These are phyloP conservation scores for Lasioglossum malachurum DNA, from an alignment of 2,888 invertebrate genomes.

Conservation along the genomic window DNA sequence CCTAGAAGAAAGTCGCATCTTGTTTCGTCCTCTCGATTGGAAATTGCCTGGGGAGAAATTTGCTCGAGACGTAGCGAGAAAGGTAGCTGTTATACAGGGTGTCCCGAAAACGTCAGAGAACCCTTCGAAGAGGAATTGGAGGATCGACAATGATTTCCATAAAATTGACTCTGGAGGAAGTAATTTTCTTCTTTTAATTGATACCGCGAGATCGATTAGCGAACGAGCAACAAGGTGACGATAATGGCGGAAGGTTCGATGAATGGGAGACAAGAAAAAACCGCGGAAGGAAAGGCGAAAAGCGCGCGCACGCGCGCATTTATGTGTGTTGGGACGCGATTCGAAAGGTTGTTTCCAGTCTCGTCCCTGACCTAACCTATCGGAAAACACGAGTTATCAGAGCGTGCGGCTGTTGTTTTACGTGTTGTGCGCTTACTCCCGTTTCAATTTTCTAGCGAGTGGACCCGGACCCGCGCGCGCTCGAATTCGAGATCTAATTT, in stretches of 20 bases:
- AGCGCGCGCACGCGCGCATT: not conserved
- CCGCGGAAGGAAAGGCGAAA: not conserved
- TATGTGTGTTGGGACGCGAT: not conserved
- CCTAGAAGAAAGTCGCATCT: not conserved
- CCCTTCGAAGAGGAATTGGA: no score
- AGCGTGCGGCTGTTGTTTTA: constrained; percentile 64
- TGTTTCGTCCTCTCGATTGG: not conserved
- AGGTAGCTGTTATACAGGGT: not conserved
- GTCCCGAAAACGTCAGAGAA: no score
- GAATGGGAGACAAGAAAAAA: not conserved
- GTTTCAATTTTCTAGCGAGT: constrained; percentile 60
- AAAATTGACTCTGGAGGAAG: no score
- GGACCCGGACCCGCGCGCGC: constrained; percentile 4
- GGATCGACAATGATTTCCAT: no score
- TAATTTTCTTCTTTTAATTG: not conserved
- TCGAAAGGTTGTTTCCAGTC: constrained; percentile 21
- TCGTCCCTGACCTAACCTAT: constrained; percentile 65
- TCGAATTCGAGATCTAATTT: constrained; percentile 43
- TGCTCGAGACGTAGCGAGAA: not conserved
- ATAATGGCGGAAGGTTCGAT: not conserved
- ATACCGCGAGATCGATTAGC: not conserved
- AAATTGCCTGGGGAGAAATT: no score
- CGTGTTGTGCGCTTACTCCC: constrained; percentile 47
- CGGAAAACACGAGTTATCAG: constrained; percentile 68
- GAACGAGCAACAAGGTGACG: not conserved